phyloP scores from a whole-genome alignment of 2,888 invertebrate species.

The Pristionchus arcanus region DNA sequence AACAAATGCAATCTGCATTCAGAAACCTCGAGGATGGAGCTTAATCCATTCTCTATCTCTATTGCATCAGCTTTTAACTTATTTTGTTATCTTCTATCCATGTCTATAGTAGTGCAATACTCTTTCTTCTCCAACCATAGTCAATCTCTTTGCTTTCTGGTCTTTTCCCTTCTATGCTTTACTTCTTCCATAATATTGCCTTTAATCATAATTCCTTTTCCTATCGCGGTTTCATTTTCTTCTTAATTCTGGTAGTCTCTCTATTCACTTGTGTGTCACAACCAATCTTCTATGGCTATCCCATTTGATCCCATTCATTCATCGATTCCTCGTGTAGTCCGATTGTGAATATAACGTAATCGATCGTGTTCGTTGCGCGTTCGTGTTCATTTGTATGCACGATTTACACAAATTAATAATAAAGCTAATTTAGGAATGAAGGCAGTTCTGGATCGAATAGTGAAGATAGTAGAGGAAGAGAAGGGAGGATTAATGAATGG shows the following conservation, averaged over 20 bases:
- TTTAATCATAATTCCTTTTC: conserved; percentile 14
- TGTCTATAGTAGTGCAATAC: conserved; percentile 26
- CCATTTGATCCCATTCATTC: not conserved
- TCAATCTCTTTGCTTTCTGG: conserved; percentile 5
- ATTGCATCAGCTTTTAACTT: conserved; percentile 25
- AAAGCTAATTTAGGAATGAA: conserved; percentile 57
- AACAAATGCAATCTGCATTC: conserved; percentile 97
- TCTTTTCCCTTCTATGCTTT: not conserved
- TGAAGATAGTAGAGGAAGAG: conserved; percentile 60
- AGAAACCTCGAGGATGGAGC: conserved; percentile 92
- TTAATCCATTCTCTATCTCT: not conserved
- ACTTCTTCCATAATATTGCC: not conserved
- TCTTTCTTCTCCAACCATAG: conserved; percentile 20
- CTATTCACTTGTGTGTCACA: conserved; percentile 35
- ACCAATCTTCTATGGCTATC: not conserved
- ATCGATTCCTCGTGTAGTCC: not conserved
- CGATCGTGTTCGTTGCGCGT: conserved; percentile 20
- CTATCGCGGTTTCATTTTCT: conserved; percentile 3
- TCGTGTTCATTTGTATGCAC: conserved; percentile 19
- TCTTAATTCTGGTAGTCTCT: conserved; percentile 37
- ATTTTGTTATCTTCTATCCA: conserved; percentile 34
- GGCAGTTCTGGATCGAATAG: conserved; percentile 65
- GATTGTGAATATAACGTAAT: conserved; percentile 6
- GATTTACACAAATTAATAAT: conserved; percentile 3
- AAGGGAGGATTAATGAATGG: conserved; percentile 10